Conservation (phyloP, 1,140 invertebrate genomes). For the Drosophila erecta region DNA sequence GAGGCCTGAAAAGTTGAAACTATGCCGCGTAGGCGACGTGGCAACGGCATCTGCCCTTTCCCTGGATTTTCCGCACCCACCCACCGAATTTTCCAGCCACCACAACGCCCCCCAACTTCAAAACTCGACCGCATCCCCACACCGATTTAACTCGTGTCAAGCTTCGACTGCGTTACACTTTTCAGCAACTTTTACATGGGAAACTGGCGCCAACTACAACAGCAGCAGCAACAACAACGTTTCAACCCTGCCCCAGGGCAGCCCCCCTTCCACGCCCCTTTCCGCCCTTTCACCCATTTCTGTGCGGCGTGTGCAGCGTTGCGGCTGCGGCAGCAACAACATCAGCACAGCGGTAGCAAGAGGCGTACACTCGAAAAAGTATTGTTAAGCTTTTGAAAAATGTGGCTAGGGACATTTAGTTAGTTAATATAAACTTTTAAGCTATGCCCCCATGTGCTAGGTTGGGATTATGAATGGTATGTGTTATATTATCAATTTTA, state of each 20-base stretch:
- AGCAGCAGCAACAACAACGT: constrained; percentile 40
- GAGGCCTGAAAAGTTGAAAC: constrained; percentile 61
- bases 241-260: constrained; percentile 63
- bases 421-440: no score
- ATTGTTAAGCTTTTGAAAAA: no score
- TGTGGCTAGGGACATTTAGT: no score
- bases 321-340: constrained; percentile 60
- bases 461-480: neutral
- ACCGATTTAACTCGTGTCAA: constrained; percentile 35
- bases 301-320: constrained; percentile 69
- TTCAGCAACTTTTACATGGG: constrained; percentile 79
- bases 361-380: constrained; percentile 2
- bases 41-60: constrained; percentile 32
- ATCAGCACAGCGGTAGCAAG: constrained; percentile 23
- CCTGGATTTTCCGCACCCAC: neutral
- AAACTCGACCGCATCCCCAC: constrained; percentile 10
- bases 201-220: constrained; percentile 77
- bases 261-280: neutral
- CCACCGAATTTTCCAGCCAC: constrained; percentile 1
- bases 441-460: no score
- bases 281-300: constrained; percentile 9
- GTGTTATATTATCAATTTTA: neutral
- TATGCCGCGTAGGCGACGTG: constrained; percentile 74
- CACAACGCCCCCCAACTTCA: neutral
- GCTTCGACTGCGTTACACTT: constrained; percentile 74